Base-by-base conservation (phyloP, 2,888 invertebrate species). In the Noctuana brunneofusca region DNA sequence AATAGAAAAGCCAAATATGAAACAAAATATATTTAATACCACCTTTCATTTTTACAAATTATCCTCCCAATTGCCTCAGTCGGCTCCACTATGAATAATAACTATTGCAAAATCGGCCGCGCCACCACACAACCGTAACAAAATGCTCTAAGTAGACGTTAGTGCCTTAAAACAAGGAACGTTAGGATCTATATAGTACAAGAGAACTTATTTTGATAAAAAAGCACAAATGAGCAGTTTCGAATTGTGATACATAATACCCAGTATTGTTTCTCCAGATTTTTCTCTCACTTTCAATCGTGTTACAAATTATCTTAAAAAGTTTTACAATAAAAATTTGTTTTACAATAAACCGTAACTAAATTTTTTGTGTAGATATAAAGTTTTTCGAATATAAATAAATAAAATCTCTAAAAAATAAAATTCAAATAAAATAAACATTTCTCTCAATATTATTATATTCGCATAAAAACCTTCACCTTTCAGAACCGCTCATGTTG, bases 11-110 rank as follows among this genome's bases (percentile, higher is more conserved):
- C 49, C 58, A 66, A 63, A 58, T 74, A 49, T 84, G 89, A 88
- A 88, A 88, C 87, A 88, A 89, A 88, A 87, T 87, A 87, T 87
- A 87, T 89, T 88, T 86, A 87, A 84, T 87, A 88, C 85, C 84
- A 85, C 83, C 83, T 83, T 82, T 81, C 80, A 74, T 81, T 80
- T 60, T 80, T 84, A 86, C 85, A 87, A 84, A 83, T 84, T 76
- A 77, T 77, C 66, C 64, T 67, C 60, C 69, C 68, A 76, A 78
- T 75, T 75, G 87, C 84, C 84, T 80, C 72, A 73, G 69, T 62
- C 75, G 81, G 81, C 77, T 73, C 70, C 66, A 75, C 74, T 71
- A 69, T 67, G 66, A 78, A 48, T 49, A 14, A 79, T 79, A 79
- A 74, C 78, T 79, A 80, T 77, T 80, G 79, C 79, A 80, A 79